Conservation (phyloP, 2,113 vertebrate species). For the Scatophagus argus region DNA sequence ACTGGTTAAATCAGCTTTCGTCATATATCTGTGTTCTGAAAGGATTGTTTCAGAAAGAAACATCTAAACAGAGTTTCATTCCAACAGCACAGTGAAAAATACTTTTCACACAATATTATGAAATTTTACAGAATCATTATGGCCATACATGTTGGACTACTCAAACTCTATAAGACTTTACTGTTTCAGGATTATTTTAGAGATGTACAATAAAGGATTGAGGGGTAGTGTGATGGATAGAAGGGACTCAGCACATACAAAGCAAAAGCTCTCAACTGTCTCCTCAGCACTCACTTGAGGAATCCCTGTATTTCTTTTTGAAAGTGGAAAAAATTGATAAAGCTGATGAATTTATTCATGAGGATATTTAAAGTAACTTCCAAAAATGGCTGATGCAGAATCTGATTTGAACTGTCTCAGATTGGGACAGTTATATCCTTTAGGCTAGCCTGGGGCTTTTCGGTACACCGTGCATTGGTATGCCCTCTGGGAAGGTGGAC, state of each 20-base stretch:
- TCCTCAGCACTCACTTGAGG: conserved; percentile 9
- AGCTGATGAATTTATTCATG: conserved; percentile 26
- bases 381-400: conserved; percentile 19
- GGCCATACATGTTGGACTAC: background rate
- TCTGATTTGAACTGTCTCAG: conserved; percentile 35
- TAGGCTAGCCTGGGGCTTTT: conserved; percentile 49
- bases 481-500: conserved; percentile 49
- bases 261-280: background rate
- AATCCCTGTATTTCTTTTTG: conserved; percentile 16
- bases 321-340: background rate
- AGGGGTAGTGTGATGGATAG: background rate
- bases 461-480: conserved; percentile 32
- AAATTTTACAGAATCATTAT: background rate
- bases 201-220: background rate
- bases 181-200: conserved; percentile 5
- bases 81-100: background rate
- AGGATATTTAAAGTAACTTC: conserved; percentile 20
- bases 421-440: conserved; percentile 50
- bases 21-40: background rate
- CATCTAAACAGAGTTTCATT: background rate
- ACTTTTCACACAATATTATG: background rate
- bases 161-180: conserved; percentile 3
- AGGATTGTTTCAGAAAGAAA: background rate
- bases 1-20: background rate
- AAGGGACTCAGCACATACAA: conserved; percentile 1